These are phyloP conservation scores for Okapia johnstoni DNA, from an alignment of 2,113 vertebrate genomes.

Conservation along the genomic window DNA sequence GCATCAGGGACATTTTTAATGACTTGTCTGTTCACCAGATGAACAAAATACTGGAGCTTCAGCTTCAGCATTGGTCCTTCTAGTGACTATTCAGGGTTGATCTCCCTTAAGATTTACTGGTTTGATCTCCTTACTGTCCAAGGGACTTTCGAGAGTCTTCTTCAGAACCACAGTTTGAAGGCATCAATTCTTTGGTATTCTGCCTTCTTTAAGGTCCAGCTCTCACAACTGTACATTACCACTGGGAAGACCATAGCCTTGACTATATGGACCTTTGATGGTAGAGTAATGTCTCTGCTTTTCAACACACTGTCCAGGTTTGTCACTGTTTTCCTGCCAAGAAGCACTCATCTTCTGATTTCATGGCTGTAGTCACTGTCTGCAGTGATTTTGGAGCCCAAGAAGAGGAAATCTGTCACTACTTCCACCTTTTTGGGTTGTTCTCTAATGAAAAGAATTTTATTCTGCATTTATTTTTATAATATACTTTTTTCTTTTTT, in stretches of 20 bases:
- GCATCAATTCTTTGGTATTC: background rate
- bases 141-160: background rate
- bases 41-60: background rate
- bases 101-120: background rate
- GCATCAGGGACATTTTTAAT: background rate
- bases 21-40: background rate
- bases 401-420: background rate
- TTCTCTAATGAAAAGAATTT: background rate
- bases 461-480: background rate
- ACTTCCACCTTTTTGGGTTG: background rate
- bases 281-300: background rate
- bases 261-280: background rate
- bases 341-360: background rate
- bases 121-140: background rate
- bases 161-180: background rate
- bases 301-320: background rate
- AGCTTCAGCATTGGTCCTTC: background rate
- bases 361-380: background rate
- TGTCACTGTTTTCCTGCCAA: background rate
- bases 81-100: background rate
- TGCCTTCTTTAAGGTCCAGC: rapidly evolving
- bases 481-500: background rate
- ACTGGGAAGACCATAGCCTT: background rate
- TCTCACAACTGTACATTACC: background rate
- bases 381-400: background rate